phyloP scores from a whole-genome alignment of 2,888 invertebrate genomes.

The Sarcophaga rosellei region DNA sequence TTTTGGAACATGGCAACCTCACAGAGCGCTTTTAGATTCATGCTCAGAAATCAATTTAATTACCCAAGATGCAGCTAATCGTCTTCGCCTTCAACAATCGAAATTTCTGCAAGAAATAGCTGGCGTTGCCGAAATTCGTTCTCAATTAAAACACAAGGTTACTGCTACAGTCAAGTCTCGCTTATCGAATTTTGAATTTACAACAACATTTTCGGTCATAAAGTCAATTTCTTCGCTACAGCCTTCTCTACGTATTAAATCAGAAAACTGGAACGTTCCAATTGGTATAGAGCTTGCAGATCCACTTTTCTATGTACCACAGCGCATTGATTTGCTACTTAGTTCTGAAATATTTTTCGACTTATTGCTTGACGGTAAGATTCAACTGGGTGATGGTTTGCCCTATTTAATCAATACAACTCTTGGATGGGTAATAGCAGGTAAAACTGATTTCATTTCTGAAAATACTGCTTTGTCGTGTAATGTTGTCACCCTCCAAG shows the following conservation, averaged over 20 bases:
- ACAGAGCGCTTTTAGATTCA: conserved; percentile 2
- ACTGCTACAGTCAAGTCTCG: conserved; percentile 18
- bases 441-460: neutral
- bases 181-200: conserved; percentile 35
- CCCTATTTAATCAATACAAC: conserved; percentile 42
- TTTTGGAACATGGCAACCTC: conserved; percentile 17
- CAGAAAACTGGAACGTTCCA: conserved; percentile 34
- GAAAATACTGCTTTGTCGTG: neutral
- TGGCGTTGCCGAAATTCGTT: conserved; percentile 49
- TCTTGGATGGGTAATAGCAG: conserved; percentile 49
- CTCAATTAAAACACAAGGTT: conserved; percentile 26
- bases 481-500: neutral
- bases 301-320: conserved; percentile 40
- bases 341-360: no score
- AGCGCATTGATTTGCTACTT: no score
- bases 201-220: conserved; percentile 36
- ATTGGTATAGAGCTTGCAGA: conserved; percentile 25
- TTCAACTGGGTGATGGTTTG: conserved; percentile 33
- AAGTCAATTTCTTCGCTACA: conserved; percentile 41
- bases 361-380: conserved; percentile 28
- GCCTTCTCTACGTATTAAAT: no score
- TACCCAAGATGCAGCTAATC: neutral
- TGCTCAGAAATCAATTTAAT: no score
- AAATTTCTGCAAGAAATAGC: conserved; percentile 21
- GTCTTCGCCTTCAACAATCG: neutral